Evolutionary conservation across 2,797 vertebrate species (phyloP).

Genomic region (Cyclura pinguis): DNA sequence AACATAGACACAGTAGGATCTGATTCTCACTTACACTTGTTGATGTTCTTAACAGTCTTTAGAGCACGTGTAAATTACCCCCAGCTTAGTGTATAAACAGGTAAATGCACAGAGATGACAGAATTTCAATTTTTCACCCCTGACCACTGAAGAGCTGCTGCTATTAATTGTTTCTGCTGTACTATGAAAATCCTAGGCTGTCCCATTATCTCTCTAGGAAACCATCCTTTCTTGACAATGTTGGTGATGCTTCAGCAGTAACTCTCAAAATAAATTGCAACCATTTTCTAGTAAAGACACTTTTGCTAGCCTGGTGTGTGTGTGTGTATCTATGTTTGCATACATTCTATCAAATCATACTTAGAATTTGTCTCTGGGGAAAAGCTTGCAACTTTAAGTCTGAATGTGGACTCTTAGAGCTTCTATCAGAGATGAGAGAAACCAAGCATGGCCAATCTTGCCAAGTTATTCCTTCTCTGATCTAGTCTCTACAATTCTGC

Average conservation of each 20-base stretch:
- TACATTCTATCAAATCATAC: neutral
- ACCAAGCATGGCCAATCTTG: neutral
- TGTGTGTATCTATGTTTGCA: neutral
- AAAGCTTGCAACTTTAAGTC: neutral
- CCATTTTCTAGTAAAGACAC: neutral
- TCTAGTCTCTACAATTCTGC: too few species aligned
- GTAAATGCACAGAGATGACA: neutral
- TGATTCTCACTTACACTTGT: slow-evolving; percentile 5
- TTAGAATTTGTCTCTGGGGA: neutral
- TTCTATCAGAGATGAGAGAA: neutral
- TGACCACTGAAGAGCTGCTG: neutral
- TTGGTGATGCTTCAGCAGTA: neutral
- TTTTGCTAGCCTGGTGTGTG: neutral
- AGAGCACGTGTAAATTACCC: neutral
- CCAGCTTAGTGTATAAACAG: neutral
- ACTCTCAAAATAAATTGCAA: neutral
- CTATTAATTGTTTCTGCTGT: neutral
- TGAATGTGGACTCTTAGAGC: neutral
- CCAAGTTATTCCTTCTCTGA: neutral
- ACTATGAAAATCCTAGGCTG: neutral
- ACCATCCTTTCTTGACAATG: slow-evolving; percentile 16
- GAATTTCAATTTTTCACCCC: slow-evolving; percentile 14
- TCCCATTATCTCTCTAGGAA: slow-evolving; percentile 10
- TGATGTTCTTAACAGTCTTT: slow-evolving; percentile 1
- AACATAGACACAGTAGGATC: neutral